Conservation (phyloP, 2,797 vertebrate genomes). For the Aphelocoma californica region DNA sequence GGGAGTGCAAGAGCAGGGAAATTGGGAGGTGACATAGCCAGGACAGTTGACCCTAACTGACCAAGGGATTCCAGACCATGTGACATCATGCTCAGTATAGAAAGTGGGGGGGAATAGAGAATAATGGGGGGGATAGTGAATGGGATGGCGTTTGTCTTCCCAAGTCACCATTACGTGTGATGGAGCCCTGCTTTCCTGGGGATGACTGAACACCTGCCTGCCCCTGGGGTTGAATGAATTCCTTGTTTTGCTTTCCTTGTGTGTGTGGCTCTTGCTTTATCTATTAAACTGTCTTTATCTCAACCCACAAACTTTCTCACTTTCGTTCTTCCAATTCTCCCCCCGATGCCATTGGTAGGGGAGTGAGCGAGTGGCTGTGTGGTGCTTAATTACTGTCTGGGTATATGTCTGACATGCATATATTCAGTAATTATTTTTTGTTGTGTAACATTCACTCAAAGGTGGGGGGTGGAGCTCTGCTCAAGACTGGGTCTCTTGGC, state of each 20-base stretch:
- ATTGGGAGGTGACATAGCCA: background rate
- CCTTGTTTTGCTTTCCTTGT: background rate
- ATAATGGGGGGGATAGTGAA: background rate
- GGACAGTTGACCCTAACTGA: background rate
- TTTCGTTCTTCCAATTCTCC: background rate
- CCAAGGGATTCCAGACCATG: background rate
- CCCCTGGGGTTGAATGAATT: background rate
- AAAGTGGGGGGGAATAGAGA: background rate
- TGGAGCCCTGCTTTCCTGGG: background rate
- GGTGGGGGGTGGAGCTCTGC: background rate
- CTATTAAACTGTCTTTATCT: background rate
- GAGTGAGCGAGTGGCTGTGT: background rate
- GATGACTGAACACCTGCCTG: background rate
- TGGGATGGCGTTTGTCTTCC: background rate
- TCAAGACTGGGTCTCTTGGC: background rate
- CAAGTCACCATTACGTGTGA: background rate
- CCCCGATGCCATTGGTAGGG: no score
- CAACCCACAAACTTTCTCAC: no score
- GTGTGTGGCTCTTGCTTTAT: background rate
- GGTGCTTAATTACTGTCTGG: background rate
- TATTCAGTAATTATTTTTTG: background rate
- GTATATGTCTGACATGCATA: no score
- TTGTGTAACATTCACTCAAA: background rate
- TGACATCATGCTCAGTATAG: background rate
- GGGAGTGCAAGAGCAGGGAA: background rate